phyloP scores from a whole-genome alignment of 1,140 invertebrate species.

The Drosophila ogumai region DNA sequence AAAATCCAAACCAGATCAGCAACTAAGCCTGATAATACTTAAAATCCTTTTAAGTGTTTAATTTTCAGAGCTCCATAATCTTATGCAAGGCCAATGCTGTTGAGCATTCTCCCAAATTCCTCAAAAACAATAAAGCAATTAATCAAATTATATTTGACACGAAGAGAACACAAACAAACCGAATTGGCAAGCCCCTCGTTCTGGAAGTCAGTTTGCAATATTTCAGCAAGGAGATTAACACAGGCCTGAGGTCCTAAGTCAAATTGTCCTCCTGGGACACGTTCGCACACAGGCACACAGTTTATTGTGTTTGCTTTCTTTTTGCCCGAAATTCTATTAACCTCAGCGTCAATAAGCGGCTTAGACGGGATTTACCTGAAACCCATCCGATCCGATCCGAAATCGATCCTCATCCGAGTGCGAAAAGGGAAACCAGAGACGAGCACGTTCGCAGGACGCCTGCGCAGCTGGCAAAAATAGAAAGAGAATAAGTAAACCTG shows the following conservation, averaged over 20 bases:
- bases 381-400: slow-evolving; percentile 27
- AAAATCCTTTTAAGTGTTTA: slow-evolving; percentile 34
- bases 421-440: slow-evolving; percentile 17
- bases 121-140: slow-evolving; percentile 73
- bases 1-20: neutral
- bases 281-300: slow-evolving; percentile 40
- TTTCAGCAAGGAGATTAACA: slow-evolving; percentile 76
- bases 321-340: slow-evolving; percentile 72
- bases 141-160: slow-evolving; percentile 79
- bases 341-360: slow-evolving; percentile 75
- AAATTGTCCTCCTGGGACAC: slow-evolving; percentile 77
- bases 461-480: slow-evolving; percentile 65
- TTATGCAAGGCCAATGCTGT: slow-evolving; percentile 29
- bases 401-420: neutral
- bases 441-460: slow-evolving; percentile 69
- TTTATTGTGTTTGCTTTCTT: slow-evolving; percentile 58
- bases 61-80: slow-evolving; percentile 42
- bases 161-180: slow-evolving; percentile 54
- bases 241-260: slow-evolving; percentile 54
- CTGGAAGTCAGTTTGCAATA: slow-evolving; percentile 61
- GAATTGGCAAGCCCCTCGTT: slow-evolving; percentile 62
- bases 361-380: slow-evolving; percentile 71
- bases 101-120: slow-evolving; percentile 28
- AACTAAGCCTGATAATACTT: slow-evolving; percentile 2
- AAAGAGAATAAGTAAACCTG: slow-evolving; percentile 22